Evolutionary conservation across 2,888 invertebrate species (phyloP).

Genomic region (Amphiduros pacificus): DNA sequence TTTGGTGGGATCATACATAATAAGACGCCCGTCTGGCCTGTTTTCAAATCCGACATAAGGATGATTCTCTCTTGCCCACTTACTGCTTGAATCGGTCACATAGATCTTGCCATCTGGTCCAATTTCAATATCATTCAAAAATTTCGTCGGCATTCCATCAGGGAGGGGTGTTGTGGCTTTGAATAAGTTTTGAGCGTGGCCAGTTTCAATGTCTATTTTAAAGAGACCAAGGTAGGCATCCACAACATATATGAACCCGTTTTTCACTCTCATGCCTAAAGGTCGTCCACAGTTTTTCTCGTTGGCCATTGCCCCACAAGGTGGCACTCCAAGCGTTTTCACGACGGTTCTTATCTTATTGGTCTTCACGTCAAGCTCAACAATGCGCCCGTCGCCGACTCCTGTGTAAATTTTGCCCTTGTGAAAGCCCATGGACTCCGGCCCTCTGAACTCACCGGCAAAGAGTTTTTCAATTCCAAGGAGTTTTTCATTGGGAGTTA

Average conservation of each 20-base stretch:
- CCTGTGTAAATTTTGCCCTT: conserved; percentile 77
- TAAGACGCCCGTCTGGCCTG: conserved; percentile 58
- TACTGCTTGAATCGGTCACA: conserved; percentile 83
- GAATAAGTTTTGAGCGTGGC: conserved; percentile 1
- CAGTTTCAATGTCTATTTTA: conserved; percentile 71
- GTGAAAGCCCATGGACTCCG: conserved; percentile 75
- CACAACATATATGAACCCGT: conserved; percentile 64
- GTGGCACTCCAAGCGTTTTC: conserved; percentile 41
- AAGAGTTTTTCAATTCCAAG: conserved; percentile 64
- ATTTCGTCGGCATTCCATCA: conserved; percentile 26
- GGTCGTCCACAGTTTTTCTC: conserved; percentile 89
- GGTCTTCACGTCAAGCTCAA: conserved; percentile 40
- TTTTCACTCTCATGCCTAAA: conserved; percentile 80
- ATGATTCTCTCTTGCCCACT: conserved; percentile 75
- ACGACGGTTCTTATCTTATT: conserved; percentile 42
- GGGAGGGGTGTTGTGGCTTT: not conserved
- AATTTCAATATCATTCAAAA: conserved; percentile 78
- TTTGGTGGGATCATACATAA: conserved; percentile 78
- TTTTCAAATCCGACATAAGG: conserved; percentile 55
- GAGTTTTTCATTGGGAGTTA: not conserved
- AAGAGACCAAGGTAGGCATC: conserved; percentile 91
- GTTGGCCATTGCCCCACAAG: conserved; percentile 63
- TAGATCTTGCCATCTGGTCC: conserved; percentile 81
- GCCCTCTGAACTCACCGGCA: conserved; percentile 73
- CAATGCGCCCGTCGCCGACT: conserved; percentile 60